Base-by-base conservation (phyloP, 1,140 invertebrate species). In the Helicoverpa zea region DNA sequence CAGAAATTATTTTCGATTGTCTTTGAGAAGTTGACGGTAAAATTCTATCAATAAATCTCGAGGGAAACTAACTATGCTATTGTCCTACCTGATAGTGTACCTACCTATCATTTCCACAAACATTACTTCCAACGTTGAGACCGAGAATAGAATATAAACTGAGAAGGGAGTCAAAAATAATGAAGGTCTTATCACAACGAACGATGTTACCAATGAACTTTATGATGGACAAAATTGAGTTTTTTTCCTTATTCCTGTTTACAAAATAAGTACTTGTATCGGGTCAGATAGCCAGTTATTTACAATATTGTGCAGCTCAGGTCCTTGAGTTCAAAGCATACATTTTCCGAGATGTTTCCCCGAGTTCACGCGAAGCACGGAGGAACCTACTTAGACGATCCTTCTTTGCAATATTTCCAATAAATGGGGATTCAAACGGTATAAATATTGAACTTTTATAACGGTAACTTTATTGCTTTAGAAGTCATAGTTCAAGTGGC, bases 391-490 rank as follows among this genome's bases (percentile, higher is more conserved):
- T 70, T 30, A 54, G 1, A 70, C 9, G 43, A 43, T 16, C 5
- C 43, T 49, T n/a, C 63, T 11, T 43, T 47, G 30, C 16, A 47
- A 43, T 35, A 66, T 49, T 49, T 49, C 63, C 63, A 66, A 66
- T 66, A 66, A 66, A 66, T 66, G n/a, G 63, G 16, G 43, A 66
- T 66, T 18, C n/a, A 49, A 66, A 49, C 63, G 63, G 43, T 47
- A 66, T 66, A 49, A 66, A 43, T 43, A 66, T 66, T 66, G 13
- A 18, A 66, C 11, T 47, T 49, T 49, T 35, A 47, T 47, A 66
- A 10, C 58, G 58, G 9, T 9, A 49, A 66, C n/a, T 47, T 64
- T n/a, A 64, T 35, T 64, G 61, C 61, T 64, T 64, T 64, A 10
- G 30, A 64, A 59, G 23, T 59, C 29, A 29, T 59, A 59, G 58